Percentiles rank a stretch among this genome's conserved stretches.
These are phyloP conservation scores for Macrosiphum euphorbiae DNA, from an alignment of 2,888 invertebrate species.

Conservation along the genomic window DNA sequence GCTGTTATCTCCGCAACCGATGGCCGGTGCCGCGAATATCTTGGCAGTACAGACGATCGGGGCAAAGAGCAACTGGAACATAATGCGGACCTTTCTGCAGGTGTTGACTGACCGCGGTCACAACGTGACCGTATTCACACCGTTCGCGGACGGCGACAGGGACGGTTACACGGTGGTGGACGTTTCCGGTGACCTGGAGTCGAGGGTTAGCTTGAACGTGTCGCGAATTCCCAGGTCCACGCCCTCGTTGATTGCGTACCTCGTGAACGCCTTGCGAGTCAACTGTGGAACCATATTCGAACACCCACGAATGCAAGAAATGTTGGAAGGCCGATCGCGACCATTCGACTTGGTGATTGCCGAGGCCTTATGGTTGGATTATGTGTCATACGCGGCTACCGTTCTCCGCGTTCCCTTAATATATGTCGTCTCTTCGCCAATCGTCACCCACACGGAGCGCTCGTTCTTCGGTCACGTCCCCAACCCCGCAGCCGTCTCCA, in stretches of 20 bases:
- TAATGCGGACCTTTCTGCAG: neutral
- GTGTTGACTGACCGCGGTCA: neutral
- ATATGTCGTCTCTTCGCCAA: neutral
- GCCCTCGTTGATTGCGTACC: no score
- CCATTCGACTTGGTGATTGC: neutral
- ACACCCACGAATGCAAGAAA: neutral
- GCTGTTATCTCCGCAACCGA: no score
- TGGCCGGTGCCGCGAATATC: neutral
- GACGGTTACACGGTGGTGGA: no score
- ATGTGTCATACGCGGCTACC: neutral
- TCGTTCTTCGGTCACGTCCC: slow-evolving; percentile 3
- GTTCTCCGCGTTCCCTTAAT: neutral
- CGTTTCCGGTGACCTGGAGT: no score
- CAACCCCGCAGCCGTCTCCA: neutral
- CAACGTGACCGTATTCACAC: neutral
- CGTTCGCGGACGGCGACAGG: no score
- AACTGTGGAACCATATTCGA: no score
- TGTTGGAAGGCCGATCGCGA: neutral
- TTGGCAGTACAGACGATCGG: neutral
- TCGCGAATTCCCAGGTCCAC: neutral
- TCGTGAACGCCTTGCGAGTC: no score
- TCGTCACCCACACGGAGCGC: neutral
- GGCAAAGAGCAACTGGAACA: neutral
- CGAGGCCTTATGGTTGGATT: neutral
- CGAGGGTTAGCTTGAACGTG: neutral